A percentile compares a stretch with the other conserved stretches of the same genome.
These are phyloP conservation scores for Ectemnius cavifrons DNA, from an alignment of 2,888 invertebrate genomes.

Conservation along the genomic window DNA sequence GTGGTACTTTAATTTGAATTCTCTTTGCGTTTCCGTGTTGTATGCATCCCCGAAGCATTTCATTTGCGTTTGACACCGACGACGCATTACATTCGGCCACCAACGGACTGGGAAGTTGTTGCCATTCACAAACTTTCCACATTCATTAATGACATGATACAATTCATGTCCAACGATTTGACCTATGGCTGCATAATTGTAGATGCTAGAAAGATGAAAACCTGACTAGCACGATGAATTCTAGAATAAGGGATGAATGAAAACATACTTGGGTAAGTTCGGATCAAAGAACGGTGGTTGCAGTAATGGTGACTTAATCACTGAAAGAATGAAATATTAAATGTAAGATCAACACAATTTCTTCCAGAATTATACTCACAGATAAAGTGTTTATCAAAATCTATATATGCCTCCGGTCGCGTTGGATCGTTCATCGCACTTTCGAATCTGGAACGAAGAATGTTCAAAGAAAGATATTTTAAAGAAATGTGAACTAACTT, in stretches of 20 bases:
- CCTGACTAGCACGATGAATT: not conserved
- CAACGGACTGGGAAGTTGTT: not conserved
- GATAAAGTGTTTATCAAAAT: too few relatives aligned
- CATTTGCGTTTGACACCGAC: not conserved
- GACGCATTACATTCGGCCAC: not conserved
- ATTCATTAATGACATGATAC: not conserved
- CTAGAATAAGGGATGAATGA: not conserved
- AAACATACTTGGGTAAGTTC: not conserved
- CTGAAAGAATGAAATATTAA: too few relatives aligned
- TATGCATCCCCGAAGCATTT: not conserved
- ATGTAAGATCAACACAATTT: too few relatives aligned
- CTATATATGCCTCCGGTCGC: too few relatives aligned
- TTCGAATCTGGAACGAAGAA: too few relatives aligned
- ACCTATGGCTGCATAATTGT: not conserved
- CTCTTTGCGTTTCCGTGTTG: too few relatives aligned
- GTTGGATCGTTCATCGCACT: too few relatives aligned
- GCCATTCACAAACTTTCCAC: not conserved
- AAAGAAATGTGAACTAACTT: not conserved
- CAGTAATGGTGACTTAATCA: too few relatives aligned
- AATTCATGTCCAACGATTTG: slow-evolving; percentile 6
- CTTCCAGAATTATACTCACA: too few relatives aligned
- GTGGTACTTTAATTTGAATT: too few relatives aligned
- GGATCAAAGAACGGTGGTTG: too few relatives aligned
- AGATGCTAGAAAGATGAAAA: not conserved
- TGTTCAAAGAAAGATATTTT: not conserved